phyloP scores from a whole-genome alignment of 2,797 vertebrate species.

The Carduelis carduelis region DNA sequence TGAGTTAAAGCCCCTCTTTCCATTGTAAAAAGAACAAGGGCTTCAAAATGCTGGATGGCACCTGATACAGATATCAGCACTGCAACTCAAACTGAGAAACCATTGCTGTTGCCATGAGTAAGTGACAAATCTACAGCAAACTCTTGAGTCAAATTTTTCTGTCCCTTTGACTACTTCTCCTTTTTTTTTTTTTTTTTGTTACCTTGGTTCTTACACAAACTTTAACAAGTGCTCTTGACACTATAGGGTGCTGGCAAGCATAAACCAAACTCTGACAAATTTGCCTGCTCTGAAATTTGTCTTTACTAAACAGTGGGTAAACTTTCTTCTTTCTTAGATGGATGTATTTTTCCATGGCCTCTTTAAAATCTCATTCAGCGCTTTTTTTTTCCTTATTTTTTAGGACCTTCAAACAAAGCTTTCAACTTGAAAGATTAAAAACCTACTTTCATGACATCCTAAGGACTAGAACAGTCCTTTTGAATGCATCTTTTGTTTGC shows the following conservation, averaged over 20 bases:
- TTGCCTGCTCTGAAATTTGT: not conserved
- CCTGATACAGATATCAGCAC: not conserved
- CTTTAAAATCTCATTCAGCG: not conserved
- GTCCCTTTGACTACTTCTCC: not conserved
- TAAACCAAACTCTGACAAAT: not conserved
- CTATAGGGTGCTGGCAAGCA: not conserved
- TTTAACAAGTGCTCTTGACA: not conserved
- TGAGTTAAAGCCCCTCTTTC: not conserved
- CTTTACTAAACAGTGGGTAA: not conserved
- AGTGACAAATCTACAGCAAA: not conserved
- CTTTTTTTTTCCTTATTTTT: not conserved
- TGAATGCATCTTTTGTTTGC: not conserved
- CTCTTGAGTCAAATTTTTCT: not conserved
- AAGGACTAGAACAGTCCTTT: not conserved
- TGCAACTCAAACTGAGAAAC: not conserved
- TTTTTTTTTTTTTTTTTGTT: not conserved
- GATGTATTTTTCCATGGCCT: not conserved
- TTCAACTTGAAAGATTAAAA: conserved; percentile 14
- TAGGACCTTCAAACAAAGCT: not conserved
- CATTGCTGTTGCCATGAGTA: not conserved
- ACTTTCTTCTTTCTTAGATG: not conserved
- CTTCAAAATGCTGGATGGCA: not conserved
- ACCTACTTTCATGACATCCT: not conserved
- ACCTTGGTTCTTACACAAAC: not conserved
- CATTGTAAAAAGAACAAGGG: not conserved